Evolutionary conservation across 2,888 invertebrate genomes (phyloP).

Genomic region (Ellobium chinense): DNA sequence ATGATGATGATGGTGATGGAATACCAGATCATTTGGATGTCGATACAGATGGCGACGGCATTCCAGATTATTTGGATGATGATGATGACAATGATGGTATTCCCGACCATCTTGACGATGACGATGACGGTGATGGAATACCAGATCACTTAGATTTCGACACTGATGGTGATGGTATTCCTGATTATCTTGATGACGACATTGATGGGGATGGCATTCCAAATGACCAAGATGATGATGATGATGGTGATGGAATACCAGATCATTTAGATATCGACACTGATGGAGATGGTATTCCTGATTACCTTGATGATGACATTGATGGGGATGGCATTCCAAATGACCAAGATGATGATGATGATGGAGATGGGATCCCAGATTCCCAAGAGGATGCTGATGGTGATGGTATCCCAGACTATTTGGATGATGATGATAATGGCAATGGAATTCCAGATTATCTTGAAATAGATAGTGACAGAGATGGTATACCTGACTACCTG

Average conservation of each 20-base stretch:
- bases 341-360: slow-evolving; percentile 69
- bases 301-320: slow-evolving; percentile 57
- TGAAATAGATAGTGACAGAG: slow-evolving; percentile 70
- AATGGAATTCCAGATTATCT: slow-evolving; percentile 62
- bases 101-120: slow-evolving; percentile 56
- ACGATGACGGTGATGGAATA: slow-evolving; percentile 62
- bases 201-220: slow-evolving; percentile 70
- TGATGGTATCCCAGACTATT: slow-evolving; percentile 66
- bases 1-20: slow-evolving; percentile 68
- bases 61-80: slow-evolving; percentile 61
- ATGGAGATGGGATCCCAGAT: slow-evolving; percentile 71
- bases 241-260: slow-evolving; percentile 65
- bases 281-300: slow-evolving; percentile 58
- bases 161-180: slow-evolving; percentile 60
- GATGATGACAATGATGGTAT: slow-evolving; percentile 70
- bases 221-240: slow-evolving; percentile 59
- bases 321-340: slow-evolving; percentile 63
- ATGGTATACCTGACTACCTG: slow-evolving; percentile 68
- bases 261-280: slow-evolving; percentile 55
- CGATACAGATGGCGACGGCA: slow-evolving; percentile 64
- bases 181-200: slow-evolving; percentile 67
- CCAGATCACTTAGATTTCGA: slow-evolving; percentile 61
- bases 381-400: slow-evolving; percentile 58
- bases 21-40: slow-evolving; percentile 62
- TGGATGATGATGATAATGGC: slow-evolving; percentile 64